Conservation (phyloP, 2,888 invertebrate genomes). For the Andrena praecox region DNA sequence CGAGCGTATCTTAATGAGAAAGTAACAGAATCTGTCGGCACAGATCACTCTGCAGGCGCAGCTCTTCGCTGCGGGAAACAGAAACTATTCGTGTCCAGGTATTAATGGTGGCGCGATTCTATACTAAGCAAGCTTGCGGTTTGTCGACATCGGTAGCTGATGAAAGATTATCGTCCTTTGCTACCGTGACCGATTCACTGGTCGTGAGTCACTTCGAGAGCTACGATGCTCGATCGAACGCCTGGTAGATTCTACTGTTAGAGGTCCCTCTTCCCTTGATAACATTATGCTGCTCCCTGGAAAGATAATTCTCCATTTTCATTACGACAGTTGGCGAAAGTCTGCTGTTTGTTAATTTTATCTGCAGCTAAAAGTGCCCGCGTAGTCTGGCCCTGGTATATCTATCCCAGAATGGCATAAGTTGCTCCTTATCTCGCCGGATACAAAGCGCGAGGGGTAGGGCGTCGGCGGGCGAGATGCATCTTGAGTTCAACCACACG, state of each 20-base stretch:
- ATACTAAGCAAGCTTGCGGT: constrained; percentile 41
- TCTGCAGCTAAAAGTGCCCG: background rate
- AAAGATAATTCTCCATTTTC: constrained; percentile 1
- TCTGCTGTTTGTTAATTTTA: constrained; percentile 6
- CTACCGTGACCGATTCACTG: constrained; percentile 35
- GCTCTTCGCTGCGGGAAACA: constrained; percentile 11
- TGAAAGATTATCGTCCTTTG: constrained; percentile 51
- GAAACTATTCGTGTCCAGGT: constrained; percentile 18
- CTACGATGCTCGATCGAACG: background rate
- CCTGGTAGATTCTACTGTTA: no score
- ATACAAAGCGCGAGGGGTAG: constrained; percentile 14
- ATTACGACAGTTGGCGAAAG: background rate
- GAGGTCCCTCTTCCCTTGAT: background rate
- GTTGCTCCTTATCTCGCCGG: constrained; percentile 47
- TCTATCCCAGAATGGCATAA: constrained; percentile 5
- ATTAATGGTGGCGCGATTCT: constrained; percentile 9
- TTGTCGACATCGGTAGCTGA: constrained; percentile 30
- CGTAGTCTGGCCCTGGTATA: background rate
- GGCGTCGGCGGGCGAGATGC: constrained; percentile 26
- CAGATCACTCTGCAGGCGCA: background rate
- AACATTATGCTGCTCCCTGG: no score
- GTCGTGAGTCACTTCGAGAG: background rate
- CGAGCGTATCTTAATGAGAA: background rate
- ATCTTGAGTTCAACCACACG: constrained; percentile 6
- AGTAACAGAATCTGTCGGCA: background rate